Evolutionary conservation across 2,888 invertebrate species (phyloP), one percentile per base, ranked within the genome.

Genomic region (Tricholauxania praeusta): DNA sequence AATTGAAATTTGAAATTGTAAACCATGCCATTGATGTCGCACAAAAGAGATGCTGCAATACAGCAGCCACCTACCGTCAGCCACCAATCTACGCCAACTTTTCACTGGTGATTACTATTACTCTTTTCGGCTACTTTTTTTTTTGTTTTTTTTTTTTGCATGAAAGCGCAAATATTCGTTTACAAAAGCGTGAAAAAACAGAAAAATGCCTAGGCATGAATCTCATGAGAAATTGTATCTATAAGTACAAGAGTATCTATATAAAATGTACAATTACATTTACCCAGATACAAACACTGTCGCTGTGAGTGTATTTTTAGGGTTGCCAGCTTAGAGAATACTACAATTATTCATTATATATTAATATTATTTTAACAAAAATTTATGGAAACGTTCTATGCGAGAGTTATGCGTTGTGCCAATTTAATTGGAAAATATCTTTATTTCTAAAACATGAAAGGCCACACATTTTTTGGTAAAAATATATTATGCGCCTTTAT

Each of bases 1-100:
- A 83, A 82, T 82, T 82, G 83, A 82, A 82, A 83, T 81, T 83
- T 82, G 80, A 83, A 77, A 81, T 77, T 76, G 76, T 39, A 39
- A 39, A 39, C 39, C 39, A 39, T 39, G 39, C 39, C 39, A 39
- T 39, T 39, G 39, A 39, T 39, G 39, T 10, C 39, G 39, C 7
- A 39, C 39, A 39, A 39, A 39, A 39, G 39, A 39, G 28, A 28
- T 62, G 5, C 59, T 28, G 15, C 28, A 60, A 7, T 19, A 60
- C 32, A 12, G 12, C 32, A 12, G 12, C 55, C 17, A 19, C 17
- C 47, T 5, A 39, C 55, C 53, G 3, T 10, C 39, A 39, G 2
- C 39, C 39, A 39, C 10, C 39, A 7, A 39, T 39, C 10, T 39
- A 10, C 39, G 10, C 39, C 39, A 39, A 10, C 39, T 39, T 39